These are phyloP conservation scores for Actinemys pallida DNA, from an alignment of 2,113 vertebrate genomes.

Conservation along the genomic window DNA sequence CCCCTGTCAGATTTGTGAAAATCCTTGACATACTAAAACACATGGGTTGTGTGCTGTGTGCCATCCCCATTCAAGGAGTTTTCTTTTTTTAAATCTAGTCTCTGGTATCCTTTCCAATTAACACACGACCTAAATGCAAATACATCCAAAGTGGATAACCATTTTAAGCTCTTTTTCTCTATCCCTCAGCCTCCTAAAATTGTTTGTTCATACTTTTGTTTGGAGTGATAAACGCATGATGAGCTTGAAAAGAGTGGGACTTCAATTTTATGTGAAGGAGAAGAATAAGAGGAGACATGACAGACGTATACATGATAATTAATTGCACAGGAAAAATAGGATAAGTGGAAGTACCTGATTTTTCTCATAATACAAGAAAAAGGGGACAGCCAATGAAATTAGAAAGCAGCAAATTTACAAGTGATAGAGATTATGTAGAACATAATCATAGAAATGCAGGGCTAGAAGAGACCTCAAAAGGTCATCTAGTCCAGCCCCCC, in stretches of 20 bases:
- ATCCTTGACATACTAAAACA: neutral
- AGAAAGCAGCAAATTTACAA: neutral
- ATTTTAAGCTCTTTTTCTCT: conserved; percentile 6
- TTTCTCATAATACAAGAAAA: neutral
- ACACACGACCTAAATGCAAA: neutral
- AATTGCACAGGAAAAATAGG: neutral
- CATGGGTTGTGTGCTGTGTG: neutral
- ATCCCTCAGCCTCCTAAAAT: neutral
- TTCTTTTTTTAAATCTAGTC: neutral
- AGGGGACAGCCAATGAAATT: neutral
- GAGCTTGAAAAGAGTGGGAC: conserved; percentile 24
- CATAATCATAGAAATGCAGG: neutral
- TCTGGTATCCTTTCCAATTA: neutral
- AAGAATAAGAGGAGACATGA: neutral
- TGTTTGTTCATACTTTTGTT: neutral
- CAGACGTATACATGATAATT: neutral
- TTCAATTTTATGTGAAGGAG: conserved; percentile 5
- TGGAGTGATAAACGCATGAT: conserved; percentile 51
- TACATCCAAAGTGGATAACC: conserved; percentile 10
- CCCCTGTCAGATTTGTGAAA: neutral
- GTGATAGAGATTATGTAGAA: neutral
- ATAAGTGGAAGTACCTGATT: no score
- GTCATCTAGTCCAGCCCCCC: neutral
- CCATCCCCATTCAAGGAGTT: conserved; percentile 53
- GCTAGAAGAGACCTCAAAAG: neutral